Evolutionary conservation across 2,797 vertebrate genomes (phyloP).

Genomic region (Leuciscus waleckii): DNA sequence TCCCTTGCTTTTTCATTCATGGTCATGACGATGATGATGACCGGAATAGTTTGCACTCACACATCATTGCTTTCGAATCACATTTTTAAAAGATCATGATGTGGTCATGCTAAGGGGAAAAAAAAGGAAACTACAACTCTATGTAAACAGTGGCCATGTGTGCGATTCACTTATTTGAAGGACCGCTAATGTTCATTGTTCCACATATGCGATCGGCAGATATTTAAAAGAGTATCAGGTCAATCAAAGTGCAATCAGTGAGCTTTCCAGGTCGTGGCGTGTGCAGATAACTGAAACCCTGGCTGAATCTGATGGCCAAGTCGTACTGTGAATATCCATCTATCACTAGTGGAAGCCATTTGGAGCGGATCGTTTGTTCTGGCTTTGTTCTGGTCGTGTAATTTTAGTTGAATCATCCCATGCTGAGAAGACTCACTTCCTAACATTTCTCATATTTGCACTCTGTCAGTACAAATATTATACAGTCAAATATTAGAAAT

Average conservation of each 20-base stretch:
- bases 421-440: constrained; percentile 46
- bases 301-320: constrained; percentile 32
- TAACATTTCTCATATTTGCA: constrained; percentile 30
- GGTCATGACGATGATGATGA: constrained; percentile 3
- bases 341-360: constrained; percentile 45
- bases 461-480: constrained; percentile 30
- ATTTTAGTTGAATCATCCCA: constrained; percentile 32
- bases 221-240: constrained; percentile 57
- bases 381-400: constrained; percentile 27
- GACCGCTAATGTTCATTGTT: constrained; percentile 41
- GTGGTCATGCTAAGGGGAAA: not conserved
- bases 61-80: constrained; percentile 45
- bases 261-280: constrained; percentile 24
- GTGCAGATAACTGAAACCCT: constrained; percentile 36
- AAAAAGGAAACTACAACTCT: constrained; percentile 22
- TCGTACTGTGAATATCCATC: constrained; percentile 48
- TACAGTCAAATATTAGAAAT: constrained; percentile 15
- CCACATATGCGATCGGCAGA: constrained; percentile 48
- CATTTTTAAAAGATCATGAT: constrained; percentile 38
- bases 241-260: constrained; percentile 61
- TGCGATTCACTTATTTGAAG: constrained; percentile 41
- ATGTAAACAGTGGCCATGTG: constrained; percentile 24
- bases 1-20: constrained; percentile 18
- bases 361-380: constrained; percentile 46
- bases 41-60: constrained; percentile 32